Evolutionary conservation across 2,797 vertebrate genomes (phyloP).

Genomic region (Hapalemur alaotrensis): DNA sequence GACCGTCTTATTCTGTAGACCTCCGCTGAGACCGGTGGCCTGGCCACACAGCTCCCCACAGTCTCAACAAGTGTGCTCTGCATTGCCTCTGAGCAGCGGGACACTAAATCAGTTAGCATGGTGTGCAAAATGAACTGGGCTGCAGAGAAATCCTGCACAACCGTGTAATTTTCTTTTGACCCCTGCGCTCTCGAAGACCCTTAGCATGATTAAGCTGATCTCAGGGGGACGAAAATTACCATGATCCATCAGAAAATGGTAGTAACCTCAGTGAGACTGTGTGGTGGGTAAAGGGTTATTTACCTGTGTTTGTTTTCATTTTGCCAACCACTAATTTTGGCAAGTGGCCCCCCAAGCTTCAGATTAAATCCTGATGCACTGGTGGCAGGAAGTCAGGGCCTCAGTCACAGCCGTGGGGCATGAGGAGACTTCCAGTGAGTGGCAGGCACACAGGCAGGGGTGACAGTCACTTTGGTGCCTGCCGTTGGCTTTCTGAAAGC

Average conservation of each 20-base stretch:
- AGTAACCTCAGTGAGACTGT: not conserved
- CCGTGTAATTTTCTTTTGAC: constrained; percentile 13
- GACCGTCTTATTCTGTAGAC: not conserved
- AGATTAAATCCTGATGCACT: constrained; percentile 1
- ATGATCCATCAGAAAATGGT: constrained; percentile 20
- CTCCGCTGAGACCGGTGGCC: accelerated
- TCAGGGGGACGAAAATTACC: constrained; percentile 50
- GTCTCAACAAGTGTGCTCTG: accelerated
- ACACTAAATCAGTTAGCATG: not conserved
- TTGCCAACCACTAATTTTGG: constrained; percentile 43
- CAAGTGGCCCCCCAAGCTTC: not conserved
- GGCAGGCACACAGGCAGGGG: not conserved
- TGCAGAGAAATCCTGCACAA: not conserved
- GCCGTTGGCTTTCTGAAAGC: not conserved
- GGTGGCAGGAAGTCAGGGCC: not conserved
- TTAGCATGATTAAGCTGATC: not conserved
- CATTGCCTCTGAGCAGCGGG: not conserved
- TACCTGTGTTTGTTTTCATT: constrained; percentile 47
- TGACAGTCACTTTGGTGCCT: too few relatives aligned
- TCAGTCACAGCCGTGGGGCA: not conserved
- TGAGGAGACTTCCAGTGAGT: accelerated
- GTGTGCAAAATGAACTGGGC: not conserved
- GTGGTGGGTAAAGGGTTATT: constrained; percentile 5
- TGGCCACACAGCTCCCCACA: not conserved
- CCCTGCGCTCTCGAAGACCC: not conserved